Evolutionary conservation across 2,888 invertebrate genomes (phyloP).

Genomic region (Holacanthella duospinosa): DNA sequence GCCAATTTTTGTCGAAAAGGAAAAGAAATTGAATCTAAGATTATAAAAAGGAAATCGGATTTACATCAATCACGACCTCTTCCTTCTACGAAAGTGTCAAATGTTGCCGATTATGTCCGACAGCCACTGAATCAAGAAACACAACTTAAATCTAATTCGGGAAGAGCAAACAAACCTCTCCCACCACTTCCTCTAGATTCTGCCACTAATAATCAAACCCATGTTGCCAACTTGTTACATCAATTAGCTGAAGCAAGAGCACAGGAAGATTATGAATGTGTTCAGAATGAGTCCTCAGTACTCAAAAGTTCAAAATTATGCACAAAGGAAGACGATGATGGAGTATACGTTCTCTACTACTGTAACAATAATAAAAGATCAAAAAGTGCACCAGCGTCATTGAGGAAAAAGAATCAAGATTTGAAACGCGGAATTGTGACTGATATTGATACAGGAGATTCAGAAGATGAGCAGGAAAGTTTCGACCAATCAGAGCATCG

Average conservation of each 20-base stretch:
- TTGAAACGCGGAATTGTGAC: background rate
- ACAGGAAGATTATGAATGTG: conserved; percentile 13
- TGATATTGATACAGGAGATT: conserved; percentile 15
- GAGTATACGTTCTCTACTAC: conserved; percentile 34
- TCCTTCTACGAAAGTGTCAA: background rate
- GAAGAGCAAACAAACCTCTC: conserved; percentile 7
- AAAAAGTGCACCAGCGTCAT: conserved; percentile 29
- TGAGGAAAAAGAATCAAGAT: conserved; percentile 9
- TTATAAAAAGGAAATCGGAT: background rate
- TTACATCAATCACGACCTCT: background rate
- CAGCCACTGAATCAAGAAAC: background rate
- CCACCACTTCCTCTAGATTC: conserved; percentile 11
- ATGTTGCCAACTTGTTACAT: conserved; percentile 1
- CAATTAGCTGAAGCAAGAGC: background rate
- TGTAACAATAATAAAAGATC: too few relatives aligned
- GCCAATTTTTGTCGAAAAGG: conserved; percentile 6
- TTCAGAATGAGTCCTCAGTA: background rate
- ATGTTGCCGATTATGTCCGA: background rate
- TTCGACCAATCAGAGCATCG: conserved; percentile 4
- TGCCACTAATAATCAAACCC: background rate
- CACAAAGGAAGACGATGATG: conserved; percentile 18
- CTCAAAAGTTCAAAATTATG: background rate
- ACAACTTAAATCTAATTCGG: background rate
- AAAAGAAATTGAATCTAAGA: background rate
- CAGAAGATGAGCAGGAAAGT: conserved; percentile 13